A percentile compares a stretch with the other conserved stretches of the same genome.
phyloP scores from a whole-genome alignment of 1,140 invertebrate species.

The Panonychus citri region DNA sequence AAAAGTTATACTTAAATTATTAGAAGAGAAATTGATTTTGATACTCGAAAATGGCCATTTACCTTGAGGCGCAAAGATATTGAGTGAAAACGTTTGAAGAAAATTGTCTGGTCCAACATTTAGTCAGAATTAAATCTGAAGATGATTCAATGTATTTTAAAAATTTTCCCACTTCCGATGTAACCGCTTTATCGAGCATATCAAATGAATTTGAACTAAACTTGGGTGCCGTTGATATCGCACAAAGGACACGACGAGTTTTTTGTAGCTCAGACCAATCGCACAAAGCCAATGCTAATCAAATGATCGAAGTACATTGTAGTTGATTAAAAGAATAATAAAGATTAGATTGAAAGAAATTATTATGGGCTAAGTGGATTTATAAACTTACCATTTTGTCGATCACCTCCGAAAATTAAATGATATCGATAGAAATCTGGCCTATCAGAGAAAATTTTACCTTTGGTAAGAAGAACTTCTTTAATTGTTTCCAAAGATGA shows the following conservation, averaged over 20 bases:
- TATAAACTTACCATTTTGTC: conserved; percentile 40
- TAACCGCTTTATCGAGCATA: conserved; percentile 15
- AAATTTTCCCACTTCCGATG: conserved; percentile 8
- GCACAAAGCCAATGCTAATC: conserved; percentile 55
- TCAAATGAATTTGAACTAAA: conserved; percentile 36
- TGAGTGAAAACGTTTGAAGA: conserved; percentile 58
- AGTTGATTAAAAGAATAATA: too few relatives aligned
- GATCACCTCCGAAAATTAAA: conserved; percentile 36
- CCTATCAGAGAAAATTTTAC: conserved; percentile 48
- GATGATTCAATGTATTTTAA: neutral
- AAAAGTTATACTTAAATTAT: too few relatives aligned
- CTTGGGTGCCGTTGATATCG: conserved; percentile 47
- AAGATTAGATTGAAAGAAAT: neutral
- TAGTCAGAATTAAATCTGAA: neutral
- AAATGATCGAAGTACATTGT: too few relatives aligned
- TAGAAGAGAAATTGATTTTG: too few relatives aligned
- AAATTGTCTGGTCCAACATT: conserved; percentile 30
- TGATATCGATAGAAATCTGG: conserved; percentile 49
- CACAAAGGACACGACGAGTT: conserved; percentile 44
- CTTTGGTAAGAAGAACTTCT: conserved; percentile 54
- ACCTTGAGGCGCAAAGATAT: conserved; percentile 39
- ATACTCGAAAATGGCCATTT: neutral
- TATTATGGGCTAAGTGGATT: neutral
- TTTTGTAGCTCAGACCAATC: conserved; percentile 62
- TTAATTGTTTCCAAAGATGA: conserved; percentile 45